phyloP scores from a whole-genome alignment of 2,113 vertebrate species.

The Gymnobelideus leadbeateri region DNA sequence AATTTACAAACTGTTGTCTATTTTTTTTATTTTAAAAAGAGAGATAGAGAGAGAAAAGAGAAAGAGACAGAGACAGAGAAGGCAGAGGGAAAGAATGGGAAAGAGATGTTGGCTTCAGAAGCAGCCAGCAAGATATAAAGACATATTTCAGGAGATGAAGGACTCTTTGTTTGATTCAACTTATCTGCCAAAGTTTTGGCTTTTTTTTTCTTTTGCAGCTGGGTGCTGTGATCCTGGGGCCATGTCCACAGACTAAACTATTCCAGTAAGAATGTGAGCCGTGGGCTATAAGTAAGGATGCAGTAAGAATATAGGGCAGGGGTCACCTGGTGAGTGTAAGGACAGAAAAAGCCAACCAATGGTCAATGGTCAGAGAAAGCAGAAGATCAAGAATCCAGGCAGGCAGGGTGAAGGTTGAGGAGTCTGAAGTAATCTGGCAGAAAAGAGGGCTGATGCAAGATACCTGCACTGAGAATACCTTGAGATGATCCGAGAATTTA shows the following conservation, averaged over 20 bases:
- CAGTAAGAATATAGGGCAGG: background rate
- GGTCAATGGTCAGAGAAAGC: background rate
- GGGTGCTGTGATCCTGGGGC: background rate
- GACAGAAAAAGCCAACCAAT: background rate
- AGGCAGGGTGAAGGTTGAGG: background rate
- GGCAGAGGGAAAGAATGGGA: background rate
- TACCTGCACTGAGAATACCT: background rate
- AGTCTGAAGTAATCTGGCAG: background rate
- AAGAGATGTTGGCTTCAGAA: background rate
- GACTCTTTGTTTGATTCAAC: background rate
- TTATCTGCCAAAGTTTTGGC: background rate
- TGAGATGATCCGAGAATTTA: background rate
- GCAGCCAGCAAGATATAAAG: background rate
- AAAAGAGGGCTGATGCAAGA: background rate
- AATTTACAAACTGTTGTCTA: background rate
- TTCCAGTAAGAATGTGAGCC: background rate
- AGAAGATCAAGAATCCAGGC: background rate
- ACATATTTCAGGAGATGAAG: background rate
- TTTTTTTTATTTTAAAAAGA: background rate
- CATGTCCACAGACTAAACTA: background rate
- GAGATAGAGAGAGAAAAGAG: background rate
- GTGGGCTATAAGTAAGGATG: background rate
- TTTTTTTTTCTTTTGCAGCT: background rate
- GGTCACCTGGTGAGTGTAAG: background rate
- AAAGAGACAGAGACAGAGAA: background rate